phyloP scores from a whole-genome alignment of 2,888 invertebrate genomes.

The Carcina quercana region DNA sequence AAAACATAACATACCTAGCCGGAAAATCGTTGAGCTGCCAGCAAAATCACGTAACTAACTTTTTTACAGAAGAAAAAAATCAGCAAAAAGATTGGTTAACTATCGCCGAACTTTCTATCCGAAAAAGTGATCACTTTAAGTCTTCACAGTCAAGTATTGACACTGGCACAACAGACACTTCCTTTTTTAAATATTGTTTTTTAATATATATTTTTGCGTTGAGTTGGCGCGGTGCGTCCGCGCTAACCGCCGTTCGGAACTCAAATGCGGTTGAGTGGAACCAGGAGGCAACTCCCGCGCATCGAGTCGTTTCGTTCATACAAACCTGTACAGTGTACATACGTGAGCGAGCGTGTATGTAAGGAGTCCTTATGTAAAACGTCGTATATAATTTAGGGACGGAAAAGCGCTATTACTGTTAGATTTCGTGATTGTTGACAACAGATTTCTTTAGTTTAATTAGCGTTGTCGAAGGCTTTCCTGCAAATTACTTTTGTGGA shows the following conservation, averaged over 20 bases:
- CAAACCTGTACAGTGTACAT: conserved; percentile 19
- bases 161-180: conserved; percentile 18
- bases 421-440: conserved; percentile 30
- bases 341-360: conserved; percentile 39
- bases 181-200: conserved; percentile 6
- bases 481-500: too few species aligned
- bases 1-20: conserved; percentile 19
- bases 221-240: conserved; percentile 33
- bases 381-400: conserved; percentile 47
- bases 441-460: conserved; percentile 23
- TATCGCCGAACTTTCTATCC: conserved; percentile 13
- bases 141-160: conserved; percentile 17
- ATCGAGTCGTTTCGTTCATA: conserved; percentile 25
- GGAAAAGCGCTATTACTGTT: conserved; percentile 50
- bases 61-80: conserved; percentile 6
- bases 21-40: conserved; percentile 15
- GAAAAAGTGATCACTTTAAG: conserved; percentile 11
- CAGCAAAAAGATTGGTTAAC: conserved; percentile 3
- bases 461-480: conserved; percentile 16
- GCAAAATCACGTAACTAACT: conserved; percentile 16
- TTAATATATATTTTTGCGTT: conserved; percentile 16
- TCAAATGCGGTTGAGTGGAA: conserved; percentile 73
- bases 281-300: conserved; percentile 52
- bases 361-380: conserved; percentile 52
- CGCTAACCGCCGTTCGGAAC: conserved; percentile 32